phyloP scores from a whole-genome alignment of 2,113 vertebrate genomes.

The Cyanocitta stelleri region DNA sequence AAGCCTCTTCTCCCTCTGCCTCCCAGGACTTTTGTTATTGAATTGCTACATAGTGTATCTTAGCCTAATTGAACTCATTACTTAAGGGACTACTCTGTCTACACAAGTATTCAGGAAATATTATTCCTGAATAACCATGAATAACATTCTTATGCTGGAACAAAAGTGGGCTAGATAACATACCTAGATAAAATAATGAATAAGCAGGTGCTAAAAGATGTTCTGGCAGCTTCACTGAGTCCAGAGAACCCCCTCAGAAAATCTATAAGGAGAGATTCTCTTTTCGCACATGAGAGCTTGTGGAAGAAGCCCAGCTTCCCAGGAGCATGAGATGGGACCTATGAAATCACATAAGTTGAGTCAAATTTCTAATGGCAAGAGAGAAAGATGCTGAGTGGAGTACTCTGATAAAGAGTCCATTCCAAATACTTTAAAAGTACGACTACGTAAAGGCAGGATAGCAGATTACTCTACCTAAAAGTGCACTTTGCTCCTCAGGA shows the following conservation, averaged over 20 bases:
- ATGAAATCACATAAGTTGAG: not conserved
- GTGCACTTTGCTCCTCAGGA: fast-evolving
- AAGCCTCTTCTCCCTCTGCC: not conserved
- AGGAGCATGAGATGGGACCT: not conserved
- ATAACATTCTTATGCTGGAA: not conserved
- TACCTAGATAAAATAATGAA: not conserved
- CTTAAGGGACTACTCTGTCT: constrained; percentile 41
- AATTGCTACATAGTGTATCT: constrained; percentile 37
- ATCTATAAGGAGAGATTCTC: not conserved
- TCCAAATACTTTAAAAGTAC: not conserved
- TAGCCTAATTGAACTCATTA: constrained; percentile 49
- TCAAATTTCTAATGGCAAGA: not conserved
- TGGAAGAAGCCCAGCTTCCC: not conserved
- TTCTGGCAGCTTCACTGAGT: not conserved
- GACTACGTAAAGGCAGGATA: fast-evolving
- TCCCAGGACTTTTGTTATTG: constrained; percentile 49
- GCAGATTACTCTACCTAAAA: not conserved
- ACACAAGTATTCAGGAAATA: constrained; percentile 18
- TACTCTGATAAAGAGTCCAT: not conserved
- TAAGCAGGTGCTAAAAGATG: not conserved
- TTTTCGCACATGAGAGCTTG: not conserved
- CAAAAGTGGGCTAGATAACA: not conserved
- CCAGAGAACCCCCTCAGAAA: not conserved
- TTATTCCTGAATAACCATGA: not conserved
- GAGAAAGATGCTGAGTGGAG: fast-evolving